phyloP scores from a whole-genome alignment of 2,797 vertebrate species.

The Allobates femoralis region DNA sequence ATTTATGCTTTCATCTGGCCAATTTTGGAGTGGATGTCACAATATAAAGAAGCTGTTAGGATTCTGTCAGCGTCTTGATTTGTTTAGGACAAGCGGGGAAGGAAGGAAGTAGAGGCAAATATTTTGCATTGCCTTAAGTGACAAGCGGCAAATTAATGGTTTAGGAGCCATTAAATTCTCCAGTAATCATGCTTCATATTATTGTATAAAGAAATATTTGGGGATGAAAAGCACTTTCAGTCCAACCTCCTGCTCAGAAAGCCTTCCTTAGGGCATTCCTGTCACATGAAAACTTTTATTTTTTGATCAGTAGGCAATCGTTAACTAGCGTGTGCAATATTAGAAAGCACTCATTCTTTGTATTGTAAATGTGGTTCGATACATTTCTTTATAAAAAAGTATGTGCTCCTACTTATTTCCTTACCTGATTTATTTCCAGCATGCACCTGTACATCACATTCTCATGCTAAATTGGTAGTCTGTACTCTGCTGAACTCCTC shows the following conservation, averaged over 20 bases:
- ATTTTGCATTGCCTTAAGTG: conserved; percentile 37
- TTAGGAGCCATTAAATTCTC: conserved; percentile 45
- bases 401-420: not conserved
- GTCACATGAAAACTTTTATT: conserved; percentile 33
- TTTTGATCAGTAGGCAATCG: conserved; percentile 23
- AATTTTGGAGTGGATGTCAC: conserved; percentile 58
- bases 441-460: not conserved
- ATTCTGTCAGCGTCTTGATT: conserved; percentile 58
- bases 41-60: conserved; percentile 55
- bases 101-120: conserved; percentile 19
- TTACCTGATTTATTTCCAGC: not conserved
- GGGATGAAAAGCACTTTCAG: conserved; percentile 43
- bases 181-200: conserved; percentile 26
- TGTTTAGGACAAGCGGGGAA: conserved; percentile 36
- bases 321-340: not conserved
- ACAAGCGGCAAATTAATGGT: conserved; percentile 49
- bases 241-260: conserved; percentile 20
- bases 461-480: not conserved
- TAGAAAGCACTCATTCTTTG: conserved; percentile 8
- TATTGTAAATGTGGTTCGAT: conserved; percentile 3
- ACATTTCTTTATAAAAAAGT: not conserved
- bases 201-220: conserved; percentile 38
- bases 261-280: not conserved
- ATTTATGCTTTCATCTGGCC: conserved; percentile 32
- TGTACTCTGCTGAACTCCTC: too few species aligned